Base-by-base conservation (phyloP, 2,888 invertebrate species). In the Agrilus mali region DNA sequence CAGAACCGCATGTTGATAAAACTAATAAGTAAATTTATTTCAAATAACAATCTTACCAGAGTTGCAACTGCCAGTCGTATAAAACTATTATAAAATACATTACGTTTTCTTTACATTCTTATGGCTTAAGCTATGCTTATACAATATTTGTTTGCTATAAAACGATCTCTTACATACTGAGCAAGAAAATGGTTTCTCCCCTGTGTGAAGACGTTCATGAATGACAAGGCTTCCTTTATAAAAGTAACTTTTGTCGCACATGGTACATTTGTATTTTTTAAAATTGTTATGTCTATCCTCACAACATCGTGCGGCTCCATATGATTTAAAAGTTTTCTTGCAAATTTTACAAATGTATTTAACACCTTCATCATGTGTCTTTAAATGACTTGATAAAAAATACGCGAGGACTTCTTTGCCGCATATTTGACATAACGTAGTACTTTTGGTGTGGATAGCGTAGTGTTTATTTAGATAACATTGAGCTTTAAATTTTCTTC, bases 221-320 rank as follows among this genome's bases (percentile, higher is more conserved):
- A 15, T n/a, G 4, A 35, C 2, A 35, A 35, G 16, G 3, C 16
- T 10, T 15, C 10, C 35, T 2, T 2, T 34, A 17, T 38, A 33
- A 10, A 38, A 44, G 15, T 40, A 47, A 12, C 38, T 35, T 22
- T 47, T 47, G 2, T 44, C 44, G 17, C 47, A 44, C 8, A 44
- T 34, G 7, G 38, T 38, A 22, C 47, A 47, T 6, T 67, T 67
- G 45, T 71, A 64, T 40, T 72, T 72, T 39, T 70, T 70, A 44
- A 70, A 65, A 45, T 70, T 71, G 16, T 69, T 71, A 60, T 73
- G 73, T 16, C 69, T 72, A 55, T 74, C 16, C 12, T 15, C 7
- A n/a, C 16, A 16, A 35, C n/a, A 10, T 8, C 2, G n/a, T 10
- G 14, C 8, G 53, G 4, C 6, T 10, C 35, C 2, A 2, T 10